Percentiles rank a stretch among this genome's conserved stretches.
Evolutionary conservation across 2,888 invertebrate species (phyloP).

Genomic region (Lordiphosa andalusiaca): DNA sequence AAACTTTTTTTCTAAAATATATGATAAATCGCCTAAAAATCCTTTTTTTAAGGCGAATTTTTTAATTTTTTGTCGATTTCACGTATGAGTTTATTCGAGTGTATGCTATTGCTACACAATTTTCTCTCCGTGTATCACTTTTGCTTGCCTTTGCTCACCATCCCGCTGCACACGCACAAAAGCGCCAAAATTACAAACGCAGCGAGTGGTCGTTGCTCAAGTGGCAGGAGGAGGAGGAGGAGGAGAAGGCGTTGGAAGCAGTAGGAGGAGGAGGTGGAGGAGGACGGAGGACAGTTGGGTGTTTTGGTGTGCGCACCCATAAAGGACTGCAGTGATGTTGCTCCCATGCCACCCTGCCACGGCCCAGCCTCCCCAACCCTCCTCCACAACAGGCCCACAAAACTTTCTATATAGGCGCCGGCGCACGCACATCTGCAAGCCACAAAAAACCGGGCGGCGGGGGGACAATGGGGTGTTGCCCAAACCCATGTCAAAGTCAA

Average conservation of each 20-base stretch:
- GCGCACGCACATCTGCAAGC: conserved; percentile 60
- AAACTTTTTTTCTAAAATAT: no score
- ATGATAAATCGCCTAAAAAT: no score
- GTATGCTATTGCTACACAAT: conserved; percentile 2
- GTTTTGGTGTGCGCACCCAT: conserved; percentile 34
- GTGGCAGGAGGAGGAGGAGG: background rate
- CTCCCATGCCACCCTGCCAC: conserved; percentile 11
- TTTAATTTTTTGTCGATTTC: no score
- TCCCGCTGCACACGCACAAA: conserved; percentile 66
- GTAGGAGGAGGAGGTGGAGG: conserved; percentile 1
- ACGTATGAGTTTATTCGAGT: no score
- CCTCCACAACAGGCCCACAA: background rate
- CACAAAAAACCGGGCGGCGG: conserved; percentile 18
- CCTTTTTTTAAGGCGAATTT: no score
- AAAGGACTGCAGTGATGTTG: conserved; percentile 64
- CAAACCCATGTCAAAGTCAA: conserved; percentile 66
- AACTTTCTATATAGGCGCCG: conserved; percentile 49
- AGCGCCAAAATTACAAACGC: conserved; percentile 75
- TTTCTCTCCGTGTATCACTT: background rate
- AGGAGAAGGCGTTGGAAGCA: background rate
- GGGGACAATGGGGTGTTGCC: conserved; percentile 23
- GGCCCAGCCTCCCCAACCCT: background rate
- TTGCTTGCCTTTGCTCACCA: background rate
- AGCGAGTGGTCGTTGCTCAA: conserved; percentile 55
- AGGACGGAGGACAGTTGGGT: conserved; percentile 1